Percentiles rank a stretch among this genome's conserved stretches.
Conservation (phyloP, 37 sponge, comb jelly and placozoan species). For the Tethya wilhelma region DNA sequence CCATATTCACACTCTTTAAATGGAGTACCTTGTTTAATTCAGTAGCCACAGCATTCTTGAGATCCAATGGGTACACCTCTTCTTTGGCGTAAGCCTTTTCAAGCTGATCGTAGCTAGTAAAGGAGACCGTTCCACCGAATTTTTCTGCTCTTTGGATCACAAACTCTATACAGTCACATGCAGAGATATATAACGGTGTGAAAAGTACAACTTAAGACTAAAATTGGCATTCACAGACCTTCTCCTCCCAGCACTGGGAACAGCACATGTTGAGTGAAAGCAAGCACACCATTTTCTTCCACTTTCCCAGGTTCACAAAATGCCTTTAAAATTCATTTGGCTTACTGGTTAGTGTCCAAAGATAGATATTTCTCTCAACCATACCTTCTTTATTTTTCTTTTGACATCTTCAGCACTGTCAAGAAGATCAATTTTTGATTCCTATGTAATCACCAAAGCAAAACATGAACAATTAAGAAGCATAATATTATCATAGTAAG, state of each 20-base stretch:
- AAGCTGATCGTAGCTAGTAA: slow-evolving; percentile 64
- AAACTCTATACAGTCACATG: slow-evolving; percentile 52
- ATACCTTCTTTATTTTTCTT: slow-evolving; percentile 85
- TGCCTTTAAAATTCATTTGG: slow-evolving; percentile 58
- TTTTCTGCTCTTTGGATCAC: slow-evolving; percentile 78
- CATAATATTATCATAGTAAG: too few relatives aligned
- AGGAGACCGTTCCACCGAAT: slow-evolving; percentile 84
- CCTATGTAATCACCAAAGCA: slow-evolving; percentile 47
- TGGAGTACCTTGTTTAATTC: slow-evolving; percentile 80
- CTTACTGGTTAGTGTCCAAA: not conserved
- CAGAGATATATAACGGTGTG: not conserved
- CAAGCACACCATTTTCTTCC: slow-evolving; percentile 84
- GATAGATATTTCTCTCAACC: not conserved
- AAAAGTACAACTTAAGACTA: not conserved
- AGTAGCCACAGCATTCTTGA: slow-evolving; percentile 86
- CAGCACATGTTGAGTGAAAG: slow-evolving; percentile 80
- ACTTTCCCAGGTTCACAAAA: slow-evolving; percentile 96
- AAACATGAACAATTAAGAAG: not conserved
- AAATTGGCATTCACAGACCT: slow-evolving; percentile 9
- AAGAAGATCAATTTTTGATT: slow-evolving; percentile 94
- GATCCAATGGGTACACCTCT: slow-evolving; percentile 86
- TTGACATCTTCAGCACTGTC: slow-evolving; percentile 84
- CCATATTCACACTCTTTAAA: not conserved
- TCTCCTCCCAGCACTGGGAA: slow-evolving; percentile 71
- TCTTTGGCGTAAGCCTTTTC: slow-evolving; percentile 80